Evolutionary conservation across 2,888 invertebrate species (phyloP).

Genomic region (Nomada ferruginata): DNA sequence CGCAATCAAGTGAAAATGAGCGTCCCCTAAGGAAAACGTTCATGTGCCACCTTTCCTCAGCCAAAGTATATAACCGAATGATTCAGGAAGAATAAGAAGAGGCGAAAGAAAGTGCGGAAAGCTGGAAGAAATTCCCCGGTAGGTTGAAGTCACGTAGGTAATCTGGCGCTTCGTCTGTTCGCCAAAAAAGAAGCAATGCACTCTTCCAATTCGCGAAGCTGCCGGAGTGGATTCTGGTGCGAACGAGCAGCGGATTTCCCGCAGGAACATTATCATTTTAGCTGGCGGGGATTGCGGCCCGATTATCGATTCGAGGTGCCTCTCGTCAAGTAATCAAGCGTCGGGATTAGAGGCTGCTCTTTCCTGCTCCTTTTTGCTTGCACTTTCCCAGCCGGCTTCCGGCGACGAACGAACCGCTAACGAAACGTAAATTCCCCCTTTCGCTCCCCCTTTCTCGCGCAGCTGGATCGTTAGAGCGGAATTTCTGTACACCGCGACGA

Average conservation of each 20-base stretch:
- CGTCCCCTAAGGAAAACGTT: too few relatives aligned
- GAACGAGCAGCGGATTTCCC: conserved; percentile 65
- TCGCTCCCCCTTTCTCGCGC: not conserved
- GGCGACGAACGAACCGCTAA: conserved; percentile 29
- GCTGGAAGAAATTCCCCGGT: not conserved
- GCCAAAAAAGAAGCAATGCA: not conserved
- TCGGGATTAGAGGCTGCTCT: conserved; percentile 42
- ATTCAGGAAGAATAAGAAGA: not conserved
- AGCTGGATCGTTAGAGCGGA: not conserved
- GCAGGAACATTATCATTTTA: conserved; percentile 71
- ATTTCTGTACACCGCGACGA: not conserved
- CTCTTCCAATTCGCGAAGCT: not conserved
- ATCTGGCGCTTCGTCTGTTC: not conserved
- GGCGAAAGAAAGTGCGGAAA: not conserved
- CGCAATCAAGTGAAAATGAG: too few relatives aligned
- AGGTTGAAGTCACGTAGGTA: conserved; percentile 23
- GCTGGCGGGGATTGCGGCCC: conserved; percentile 57
- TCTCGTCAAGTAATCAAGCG: conserved; percentile 66
- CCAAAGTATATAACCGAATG: too few relatives aligned
- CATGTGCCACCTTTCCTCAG: too few relatives aligned
- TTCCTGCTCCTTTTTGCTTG: conserved; percentile 13
- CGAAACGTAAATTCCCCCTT: conserved; percentile 43
- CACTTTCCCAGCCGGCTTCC: conserved; percentile 15
- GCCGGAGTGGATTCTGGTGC: conserved; percentile 2
- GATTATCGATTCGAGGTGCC: conserved; percentile 67